A percentile compares a stretch with the other conserved stretches of the same genome.
Conservation (phyloP, 2,113 vertebrate species). For the Lycaon pictus region DNA sequence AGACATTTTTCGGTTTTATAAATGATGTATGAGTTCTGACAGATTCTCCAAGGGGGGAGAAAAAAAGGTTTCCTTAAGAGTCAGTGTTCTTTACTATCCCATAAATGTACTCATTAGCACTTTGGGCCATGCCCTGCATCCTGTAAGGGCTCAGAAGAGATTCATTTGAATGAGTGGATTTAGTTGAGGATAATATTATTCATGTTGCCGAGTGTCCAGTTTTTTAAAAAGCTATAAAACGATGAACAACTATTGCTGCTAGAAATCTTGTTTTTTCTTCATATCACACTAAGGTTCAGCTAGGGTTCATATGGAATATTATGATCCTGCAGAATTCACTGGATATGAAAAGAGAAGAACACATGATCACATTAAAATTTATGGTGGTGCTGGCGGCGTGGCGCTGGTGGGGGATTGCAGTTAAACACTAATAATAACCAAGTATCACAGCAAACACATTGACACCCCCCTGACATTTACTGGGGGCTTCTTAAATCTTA, state of each 20-base stretch:
- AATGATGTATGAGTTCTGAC: slow-evolving; percentile 71
- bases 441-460: slow-evolving; percentile 73
- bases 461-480: slow-evolving; percentile 73
- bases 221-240: slow-evolving; percentile 66
- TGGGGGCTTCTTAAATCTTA: slow-evolving; percentile 77
- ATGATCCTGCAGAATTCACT: slow-evolving; percentile 82
- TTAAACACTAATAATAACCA: slow-evolving; percentile 78
- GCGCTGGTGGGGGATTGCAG: slow-evolving; percentile 58
- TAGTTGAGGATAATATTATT: slow-evolving; percentile 74
- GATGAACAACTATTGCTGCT: slow-evolving; percentile 66
- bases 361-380: slow-evolving; percentile 81
- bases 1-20: slow-evolving; percentile 63
- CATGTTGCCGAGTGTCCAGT: slow-evolving; percentile 61
- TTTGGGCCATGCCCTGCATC: slow-evolving; percentile 67
- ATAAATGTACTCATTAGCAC: slow-evolving; percentile 79
- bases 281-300: slow-evolving; percentile 70
- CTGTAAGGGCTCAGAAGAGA: slow-evolving; percentile 70
- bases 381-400: slow-evolving; percentile 34
- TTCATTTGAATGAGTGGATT: slow-evolving; percentile 70
- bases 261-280: slow-evolving; percentile 71
- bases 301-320: slow-evolving; percentile 80
- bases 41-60: slow-evolving; percentile 43
- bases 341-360: slow-evolving; percentile 76
- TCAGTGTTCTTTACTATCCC: slow-evolving; percentile 79
- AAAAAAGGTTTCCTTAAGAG: slow-evolving; percentile 64